These are phyloP conservation scores for Microcebus jonahi DNA, from an alignment of 2,113 vertebrate species.

Conservation along the genomic window DNA sequence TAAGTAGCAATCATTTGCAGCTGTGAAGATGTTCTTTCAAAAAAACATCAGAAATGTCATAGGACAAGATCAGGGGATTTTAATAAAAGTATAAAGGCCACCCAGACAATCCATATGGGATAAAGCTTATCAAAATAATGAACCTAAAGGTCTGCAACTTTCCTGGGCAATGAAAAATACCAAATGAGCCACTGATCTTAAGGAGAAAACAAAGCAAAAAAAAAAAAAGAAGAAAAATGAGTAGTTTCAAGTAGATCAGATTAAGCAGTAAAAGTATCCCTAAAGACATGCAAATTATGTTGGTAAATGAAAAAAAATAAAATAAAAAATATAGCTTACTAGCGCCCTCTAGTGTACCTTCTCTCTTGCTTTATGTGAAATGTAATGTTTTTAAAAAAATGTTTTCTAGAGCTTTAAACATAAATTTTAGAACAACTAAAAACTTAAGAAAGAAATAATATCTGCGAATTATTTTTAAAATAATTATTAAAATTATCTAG, in stretches of 20 bases:
- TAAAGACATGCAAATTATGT: conserved; percentile 51
- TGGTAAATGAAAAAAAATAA: conserved; percentile 52
- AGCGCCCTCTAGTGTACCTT: conserved; percentile 84
- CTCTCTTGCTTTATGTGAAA: background rate
- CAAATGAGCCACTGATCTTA: background rate
- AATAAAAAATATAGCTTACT: conserved; percentile 75
- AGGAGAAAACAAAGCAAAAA: background rate
- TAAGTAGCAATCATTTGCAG: conserved; percentile 66
- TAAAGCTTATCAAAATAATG: conserved; percentile 65
- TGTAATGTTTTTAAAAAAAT: background rate
- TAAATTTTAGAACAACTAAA: conserved; percentile 34
- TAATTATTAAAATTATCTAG: conserved; percentile 30
- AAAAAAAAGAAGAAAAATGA: background rate
- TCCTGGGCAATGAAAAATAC: conserved; percentile 58
- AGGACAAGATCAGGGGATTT: conserved; percentile 43
- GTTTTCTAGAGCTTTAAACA: background rate
- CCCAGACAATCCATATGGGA: conserved; percentile 21
- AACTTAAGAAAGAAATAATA: background rate
- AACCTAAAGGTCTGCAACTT: conserved; percentile 59
- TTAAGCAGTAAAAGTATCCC: conserved; percentile 8
- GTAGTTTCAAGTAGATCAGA: background rate
- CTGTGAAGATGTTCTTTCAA: conserved; percentile 55
- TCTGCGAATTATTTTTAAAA: conserved; percentile 46
- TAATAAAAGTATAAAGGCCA: conserved; percentile 61
- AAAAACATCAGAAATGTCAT: conserved; percentile 64